phyloP scores from a whole-genome alignment of 1,140 invertebrate species.

The Microplitis demolitor region DNA sequence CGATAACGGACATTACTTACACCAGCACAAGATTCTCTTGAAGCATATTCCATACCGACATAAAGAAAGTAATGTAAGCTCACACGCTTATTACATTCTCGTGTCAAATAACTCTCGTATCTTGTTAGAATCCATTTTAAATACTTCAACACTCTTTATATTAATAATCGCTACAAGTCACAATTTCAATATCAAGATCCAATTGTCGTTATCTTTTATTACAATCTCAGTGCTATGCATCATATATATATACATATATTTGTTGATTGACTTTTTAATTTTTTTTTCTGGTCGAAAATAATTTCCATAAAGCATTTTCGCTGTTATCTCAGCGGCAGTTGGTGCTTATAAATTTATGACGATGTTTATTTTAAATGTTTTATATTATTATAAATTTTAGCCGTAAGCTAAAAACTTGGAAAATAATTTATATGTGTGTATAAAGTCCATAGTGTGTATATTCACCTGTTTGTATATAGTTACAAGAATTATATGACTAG shows the following conservation, averaged over 20 bases:
- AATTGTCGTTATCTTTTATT: too few species aligned
- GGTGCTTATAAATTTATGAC: too few species aligned
- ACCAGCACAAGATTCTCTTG: background rate
- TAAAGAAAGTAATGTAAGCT: background rate
- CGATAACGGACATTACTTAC: slow-evolving; percentile 25
- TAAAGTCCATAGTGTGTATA: background rate
- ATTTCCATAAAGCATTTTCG: too few species aligned
- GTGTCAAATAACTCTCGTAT: background rate
- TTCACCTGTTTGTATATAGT: slow-evolving; percentile 8
- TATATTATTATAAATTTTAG: background rate
- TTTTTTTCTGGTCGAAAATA: background rate
- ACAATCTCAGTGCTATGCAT: too few species aligned
- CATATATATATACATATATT: too few species aligned
- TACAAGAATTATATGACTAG: background rate
- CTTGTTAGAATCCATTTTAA: background rate
- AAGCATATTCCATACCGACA: background rate
- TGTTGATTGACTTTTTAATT: background rate
- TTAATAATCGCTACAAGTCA: background rate
- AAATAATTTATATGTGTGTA: background rate
- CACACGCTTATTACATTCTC: background rate
- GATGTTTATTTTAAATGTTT: background rate
- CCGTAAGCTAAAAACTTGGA: background rate
- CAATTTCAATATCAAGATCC: background rate
- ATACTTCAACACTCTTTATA: background rate
- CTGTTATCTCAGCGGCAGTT: background rate